phyloP scores from a whole-genome alignment of 2,888 invertebrate genomes.

The Sympetrum striolatum region DNA sequence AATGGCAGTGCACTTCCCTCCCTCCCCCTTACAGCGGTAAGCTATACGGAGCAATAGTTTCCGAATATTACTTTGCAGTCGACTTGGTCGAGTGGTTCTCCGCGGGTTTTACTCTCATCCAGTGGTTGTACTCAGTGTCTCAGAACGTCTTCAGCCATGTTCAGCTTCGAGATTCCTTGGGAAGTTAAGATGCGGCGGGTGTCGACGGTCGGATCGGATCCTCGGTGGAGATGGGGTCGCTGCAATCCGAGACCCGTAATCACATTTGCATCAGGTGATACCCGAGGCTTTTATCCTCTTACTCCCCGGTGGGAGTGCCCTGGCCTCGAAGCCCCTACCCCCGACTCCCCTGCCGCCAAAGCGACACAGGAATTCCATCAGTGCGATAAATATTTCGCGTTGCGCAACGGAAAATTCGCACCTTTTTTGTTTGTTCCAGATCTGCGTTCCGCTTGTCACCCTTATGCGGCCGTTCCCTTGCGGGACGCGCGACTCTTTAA shows the following conservation, averaged over 20 bases:
- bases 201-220: neutral
- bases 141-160: neutral
- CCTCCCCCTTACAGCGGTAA: neutral
- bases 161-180: neutral
- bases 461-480: neutral
- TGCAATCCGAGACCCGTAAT: neutral
- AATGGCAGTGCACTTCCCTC: neutral
- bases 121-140: neutral
- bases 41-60: neutral
- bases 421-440: neutral
- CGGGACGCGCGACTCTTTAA: neutral
- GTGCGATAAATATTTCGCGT: neutral
- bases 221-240: neutral
- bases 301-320: neutral
- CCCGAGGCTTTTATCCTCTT: neutral
- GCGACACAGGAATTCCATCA: neutral
- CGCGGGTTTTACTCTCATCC: neutral
- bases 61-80: neutral
- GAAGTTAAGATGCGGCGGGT: neutral
- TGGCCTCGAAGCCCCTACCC: neutral
- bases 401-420: neutral
- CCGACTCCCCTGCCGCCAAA: neutral
- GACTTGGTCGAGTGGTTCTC: neutral
- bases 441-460: neutral
- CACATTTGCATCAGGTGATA: slow-evolving; percentile 25